These are phyloP conservation scores for Bettongia penicillata DNA, from an alignment of 2,113 vertebrate genomes.

Conservation along the genomic window DNA sequence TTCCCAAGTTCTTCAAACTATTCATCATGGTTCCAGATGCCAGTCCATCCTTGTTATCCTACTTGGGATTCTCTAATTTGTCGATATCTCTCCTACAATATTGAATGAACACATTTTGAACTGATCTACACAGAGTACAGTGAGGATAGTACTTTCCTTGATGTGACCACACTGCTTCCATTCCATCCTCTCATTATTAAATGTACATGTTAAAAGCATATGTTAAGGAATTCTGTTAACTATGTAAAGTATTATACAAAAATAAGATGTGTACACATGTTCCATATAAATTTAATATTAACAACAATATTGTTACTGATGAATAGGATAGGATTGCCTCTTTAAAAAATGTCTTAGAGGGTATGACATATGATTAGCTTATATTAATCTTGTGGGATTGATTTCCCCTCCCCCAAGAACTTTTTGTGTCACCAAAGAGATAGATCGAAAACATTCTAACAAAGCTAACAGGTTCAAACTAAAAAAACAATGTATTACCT, in stretches of 20 bases:
- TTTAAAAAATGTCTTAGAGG: background rate
- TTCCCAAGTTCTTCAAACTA: background rate
- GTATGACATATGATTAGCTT: background rate
- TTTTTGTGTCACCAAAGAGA: too few relatives aligned
- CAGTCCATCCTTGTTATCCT: background rate
- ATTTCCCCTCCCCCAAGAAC: background rate
- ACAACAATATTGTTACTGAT: background rate
- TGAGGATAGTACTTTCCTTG: background rate
- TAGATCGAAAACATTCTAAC: too few relatives aligned
- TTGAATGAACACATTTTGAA: background rate
- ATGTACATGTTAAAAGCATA: too few relatives aligned
- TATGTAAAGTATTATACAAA: background rate
- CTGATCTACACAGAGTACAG: background rate
- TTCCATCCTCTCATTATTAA: background rate
- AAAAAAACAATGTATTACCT: too few relatives aligned
- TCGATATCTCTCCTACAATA: background rate
- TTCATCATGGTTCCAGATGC: background rate
- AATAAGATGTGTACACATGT: background rate
- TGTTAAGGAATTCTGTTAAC: background rate
- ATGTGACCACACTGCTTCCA: background rate
- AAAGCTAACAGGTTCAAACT: too few relatives aligned
- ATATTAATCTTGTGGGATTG: background rate
- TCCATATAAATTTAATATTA: background rate
- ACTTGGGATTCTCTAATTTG: background rate
- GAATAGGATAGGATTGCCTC: background rate